phyloP scores from a whole-genome alignment of 2,797 vertebrate genomes.

The Cyprinodon diabolis region DNA sequence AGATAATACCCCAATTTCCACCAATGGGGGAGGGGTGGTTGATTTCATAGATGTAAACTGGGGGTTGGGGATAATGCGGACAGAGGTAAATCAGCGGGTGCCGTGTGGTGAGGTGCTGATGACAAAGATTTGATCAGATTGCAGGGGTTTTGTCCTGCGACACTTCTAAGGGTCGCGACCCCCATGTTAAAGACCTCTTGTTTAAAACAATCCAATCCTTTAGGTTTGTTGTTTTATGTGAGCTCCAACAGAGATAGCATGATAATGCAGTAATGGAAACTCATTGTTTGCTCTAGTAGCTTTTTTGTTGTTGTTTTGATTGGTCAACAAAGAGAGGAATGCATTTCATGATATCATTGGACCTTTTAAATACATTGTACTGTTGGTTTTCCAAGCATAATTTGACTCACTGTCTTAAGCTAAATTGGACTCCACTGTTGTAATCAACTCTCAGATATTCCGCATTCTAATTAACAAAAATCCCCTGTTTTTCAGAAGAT shows the following conservation, averaged over 20 bases:
- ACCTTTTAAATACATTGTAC: conserved; percentile 1
- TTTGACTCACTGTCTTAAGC: neutral
- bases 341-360: neutral
- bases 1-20: no score
- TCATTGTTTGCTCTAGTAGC: neutral
- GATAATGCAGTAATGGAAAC: neutral
- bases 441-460: neutral
- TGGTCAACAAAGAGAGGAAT: neutral
- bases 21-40: no score
- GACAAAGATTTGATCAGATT: no score
- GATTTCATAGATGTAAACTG: no score
- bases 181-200: no score
- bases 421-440: neutral
- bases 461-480: neutral
- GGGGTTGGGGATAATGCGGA: no score
- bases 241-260: neutral
- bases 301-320: neutral
- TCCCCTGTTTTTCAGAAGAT: neutral
- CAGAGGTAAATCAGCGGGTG: no score
- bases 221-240: neutral
- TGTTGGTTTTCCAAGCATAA: no score
- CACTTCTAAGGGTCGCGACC: no score
- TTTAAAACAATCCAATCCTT: neutral
- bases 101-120: no score
- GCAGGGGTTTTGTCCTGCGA: no score